A percentile compares a stretch with the other conserved stretches of the same genome.
These are phyloP conservation scores for Danio tinwini DNA, from an alignment of 2,797 vertebrate species.

Conservation along the genomic window DNA sequence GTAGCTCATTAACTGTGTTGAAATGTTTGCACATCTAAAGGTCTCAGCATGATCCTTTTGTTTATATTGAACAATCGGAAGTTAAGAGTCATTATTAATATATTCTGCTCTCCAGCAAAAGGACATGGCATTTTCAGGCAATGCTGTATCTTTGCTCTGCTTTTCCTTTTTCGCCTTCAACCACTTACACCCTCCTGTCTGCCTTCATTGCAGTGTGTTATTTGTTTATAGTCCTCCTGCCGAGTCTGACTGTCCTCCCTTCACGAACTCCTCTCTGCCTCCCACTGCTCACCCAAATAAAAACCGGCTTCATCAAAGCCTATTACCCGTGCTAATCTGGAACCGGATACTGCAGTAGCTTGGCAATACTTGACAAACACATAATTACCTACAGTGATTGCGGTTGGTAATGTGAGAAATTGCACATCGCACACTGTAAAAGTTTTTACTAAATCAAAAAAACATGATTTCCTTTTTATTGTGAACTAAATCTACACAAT, in stretches of 20 bases:
- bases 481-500: too few relatives aligned
- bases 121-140: conserved; percentile 28
- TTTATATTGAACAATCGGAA: conserved; percentile 45
- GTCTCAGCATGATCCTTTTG: conserved; percentile 33
- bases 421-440: background rate
- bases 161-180: conserved; percentile 20
- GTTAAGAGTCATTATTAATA: conserved; percentile 52
- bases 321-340: background rate
- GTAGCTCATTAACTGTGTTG: conserved; percentile 11
- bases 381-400: background rate
- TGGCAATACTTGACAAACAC: background rate
- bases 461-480: background rate
- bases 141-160: conserved; percentile 17
- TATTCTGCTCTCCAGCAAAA: conserved; percentile 16
- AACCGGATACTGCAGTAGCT: background rate
- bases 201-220: conserved; percentile 13
- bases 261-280: background rate
- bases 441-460: background rate
- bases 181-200: conserved; percentile 4
- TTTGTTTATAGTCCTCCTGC: conserved; percentile 28
- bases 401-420: background rate
- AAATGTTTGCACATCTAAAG: conserved; percentile 7
- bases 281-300: conserved; percentile 9
- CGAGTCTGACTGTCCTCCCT: conserved; percentile 29
- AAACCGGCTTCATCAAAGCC: background rate